phyloP scores from a whole-genome alignment of 2,113 vertebrate genomes.

The Rhea pennata region DNA sequence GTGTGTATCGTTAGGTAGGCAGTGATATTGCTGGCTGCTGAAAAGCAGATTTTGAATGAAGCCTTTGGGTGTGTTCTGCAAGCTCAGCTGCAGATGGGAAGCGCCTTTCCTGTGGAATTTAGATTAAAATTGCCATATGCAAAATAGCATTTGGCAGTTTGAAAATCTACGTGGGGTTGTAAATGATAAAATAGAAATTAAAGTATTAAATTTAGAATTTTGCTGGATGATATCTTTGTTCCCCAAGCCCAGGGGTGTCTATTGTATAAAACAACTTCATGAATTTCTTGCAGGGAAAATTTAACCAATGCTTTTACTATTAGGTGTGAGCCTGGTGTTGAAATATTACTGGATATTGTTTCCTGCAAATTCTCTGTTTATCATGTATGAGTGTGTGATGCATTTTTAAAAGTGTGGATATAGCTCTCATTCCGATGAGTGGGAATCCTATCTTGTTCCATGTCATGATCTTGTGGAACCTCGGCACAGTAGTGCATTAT shows the following conservation, averaged over 20 bases:
- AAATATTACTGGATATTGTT: constrained; percentile 12
- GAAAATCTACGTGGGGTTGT: neutral
- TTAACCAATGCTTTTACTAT: neutral
- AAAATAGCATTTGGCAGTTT: neutral
- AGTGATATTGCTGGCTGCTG: constrained; percentile 29
- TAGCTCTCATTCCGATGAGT: neutral
- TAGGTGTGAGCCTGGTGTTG: neutral
- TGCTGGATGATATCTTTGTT: neutral
- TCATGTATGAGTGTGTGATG: neutral
- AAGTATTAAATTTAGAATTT: neutral
- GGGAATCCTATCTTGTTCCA: neutral
- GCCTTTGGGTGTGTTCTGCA: constrained; percentile 46
- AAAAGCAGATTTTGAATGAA: constrained; percentile 40
- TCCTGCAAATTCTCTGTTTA: neutral
- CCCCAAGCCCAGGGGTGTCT: neutral
- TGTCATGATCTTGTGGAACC: fast-evolving
- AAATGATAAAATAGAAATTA: neutral
- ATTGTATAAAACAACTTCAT: neutral
- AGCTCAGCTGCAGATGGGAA: constrained; percentile 63
- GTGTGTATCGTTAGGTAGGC: neutral
- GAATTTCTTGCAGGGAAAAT: neutral
- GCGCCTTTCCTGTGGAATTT: constrained; percentile 74
- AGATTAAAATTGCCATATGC: constrained; percentile 40
- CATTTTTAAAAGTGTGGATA: neutral
- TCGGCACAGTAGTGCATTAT: neutral